These are phyloP conservation scores for Archaeoteleia sp. DNA, from an alignment of 2,888 invertebrate species.

Conservation along the genomic window DNA sequence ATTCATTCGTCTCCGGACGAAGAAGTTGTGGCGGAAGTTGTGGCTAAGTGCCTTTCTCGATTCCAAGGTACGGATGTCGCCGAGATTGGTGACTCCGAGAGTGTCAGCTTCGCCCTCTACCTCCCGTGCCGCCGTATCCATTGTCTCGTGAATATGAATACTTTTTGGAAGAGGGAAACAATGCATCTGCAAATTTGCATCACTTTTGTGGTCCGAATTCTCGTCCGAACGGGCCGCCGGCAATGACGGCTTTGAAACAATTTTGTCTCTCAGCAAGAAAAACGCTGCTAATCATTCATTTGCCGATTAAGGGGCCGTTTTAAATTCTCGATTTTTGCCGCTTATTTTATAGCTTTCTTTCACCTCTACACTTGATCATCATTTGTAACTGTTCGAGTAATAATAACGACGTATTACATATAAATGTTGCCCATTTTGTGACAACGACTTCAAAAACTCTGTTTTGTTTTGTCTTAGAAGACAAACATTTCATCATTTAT, in stretches of 20 bases:
- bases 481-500: too few relatives aligned
- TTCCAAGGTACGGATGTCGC: conserved; percentile 60
- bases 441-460: too few relatives aligned
- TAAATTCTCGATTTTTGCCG: too few relatives aligned
- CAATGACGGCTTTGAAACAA: conserved; percentile 56
- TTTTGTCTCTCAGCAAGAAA: too few relatives aligned
- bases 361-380: too few relatives aligned
- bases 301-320: too few relatives aligned
- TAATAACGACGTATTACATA: too few relatives aligned
- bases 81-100: conserved; percentile 46
- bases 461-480: too few relatives aligned
- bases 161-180: conserved; percentile 43
- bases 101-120: conserved; percentile 11
- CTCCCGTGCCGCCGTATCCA: conserved; percentile 13
- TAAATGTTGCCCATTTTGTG: too few relatives aligned
- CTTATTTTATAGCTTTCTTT: too few relatives aligned
- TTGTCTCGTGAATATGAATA: conserved; percentile 48
- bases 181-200: conserved; percentile 64
- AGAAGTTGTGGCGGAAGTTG: conserved; percentile 50
- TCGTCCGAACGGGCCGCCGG: conserved; percentile 51
- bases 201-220: conserved; percentile 55
- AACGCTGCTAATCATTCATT: too few relatives aligned
- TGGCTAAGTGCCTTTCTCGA: conserved; percentile 65
- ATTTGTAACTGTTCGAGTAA: too few relatives aligned
- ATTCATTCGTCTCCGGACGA: conserved; percentile 37